These are phyloP conservation scores for Heliocidaris erythrogramma DNA, from an alignment of 35 echinoderm and acorn worm species.

Conservation along the genomic window DNA sequence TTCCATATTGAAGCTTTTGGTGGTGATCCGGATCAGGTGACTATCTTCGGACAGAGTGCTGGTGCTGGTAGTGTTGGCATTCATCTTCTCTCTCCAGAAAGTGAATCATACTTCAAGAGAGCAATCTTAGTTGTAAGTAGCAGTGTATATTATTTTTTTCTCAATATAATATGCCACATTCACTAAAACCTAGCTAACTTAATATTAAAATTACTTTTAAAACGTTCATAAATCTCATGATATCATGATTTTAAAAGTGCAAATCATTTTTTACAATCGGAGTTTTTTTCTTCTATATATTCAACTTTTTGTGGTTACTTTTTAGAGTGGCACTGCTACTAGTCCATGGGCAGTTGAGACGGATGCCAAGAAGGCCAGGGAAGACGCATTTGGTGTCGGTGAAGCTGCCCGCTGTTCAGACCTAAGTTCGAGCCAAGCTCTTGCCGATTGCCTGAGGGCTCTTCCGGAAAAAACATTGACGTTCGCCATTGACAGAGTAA, in stretches of 20 bases:
- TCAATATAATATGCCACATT: not conserved
- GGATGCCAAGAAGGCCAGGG: conserved; percentile 47
- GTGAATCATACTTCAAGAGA: conserved; percentile 57
- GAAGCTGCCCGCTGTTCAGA: not conserved
- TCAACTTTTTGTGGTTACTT: not conserved
- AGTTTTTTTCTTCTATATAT: no score
- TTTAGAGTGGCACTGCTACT: conserved; percentile 62
- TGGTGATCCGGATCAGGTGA: conserved; percentile 66
- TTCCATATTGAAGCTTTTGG: conserved; percentile 53
- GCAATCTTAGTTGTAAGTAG: conserved; percentile 63
- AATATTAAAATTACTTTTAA: no score
- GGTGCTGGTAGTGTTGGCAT: conserved; percentile 68
- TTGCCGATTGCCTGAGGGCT: conserved; percentile 18
- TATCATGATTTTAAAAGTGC: no score
- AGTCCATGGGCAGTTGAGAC: conserved; percentile 64
- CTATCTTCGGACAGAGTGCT: conserved; percentile 79
- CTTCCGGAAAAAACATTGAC: conserved; percentile 1
- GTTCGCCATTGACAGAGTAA: conserved; percentile 35
- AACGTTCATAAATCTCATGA: no score
- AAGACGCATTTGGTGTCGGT: conserved; percentile 53
- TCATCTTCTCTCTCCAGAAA: conserved; percentile 61
- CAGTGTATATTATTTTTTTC: not conserved
- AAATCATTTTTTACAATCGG: no score
- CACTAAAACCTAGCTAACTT: no score
- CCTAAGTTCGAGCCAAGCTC: not conserved